Conservation (phyloP, 2,113 vertebrate genomes). For the Lonchura striata region DNA sequence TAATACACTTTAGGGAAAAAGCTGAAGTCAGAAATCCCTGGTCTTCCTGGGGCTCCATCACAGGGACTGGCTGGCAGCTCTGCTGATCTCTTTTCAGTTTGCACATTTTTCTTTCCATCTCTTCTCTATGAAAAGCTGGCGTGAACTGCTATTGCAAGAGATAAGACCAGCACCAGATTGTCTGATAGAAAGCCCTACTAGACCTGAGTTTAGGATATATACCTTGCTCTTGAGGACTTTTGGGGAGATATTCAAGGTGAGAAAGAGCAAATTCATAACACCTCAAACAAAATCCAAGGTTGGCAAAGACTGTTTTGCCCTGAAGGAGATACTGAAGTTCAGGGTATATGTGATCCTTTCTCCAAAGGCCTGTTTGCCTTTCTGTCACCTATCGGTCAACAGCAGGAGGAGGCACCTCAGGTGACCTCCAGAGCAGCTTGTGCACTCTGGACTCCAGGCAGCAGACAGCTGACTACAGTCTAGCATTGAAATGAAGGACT, state of each 20-base stretch:
- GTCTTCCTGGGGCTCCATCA: background rate
- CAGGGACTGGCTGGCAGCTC: background rate
- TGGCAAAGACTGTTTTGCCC: background rate
- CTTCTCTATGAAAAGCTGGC: background rate
- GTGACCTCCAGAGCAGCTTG: constrained; percentile 33
- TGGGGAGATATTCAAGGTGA: background rate
- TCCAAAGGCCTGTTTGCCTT: constrained; percentile 20
- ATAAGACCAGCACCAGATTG: background rate
- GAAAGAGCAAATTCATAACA: background rate
- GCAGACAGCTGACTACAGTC: constrained; percentile 56
- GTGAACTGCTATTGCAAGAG: background rate
- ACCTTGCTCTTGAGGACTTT: background rate
- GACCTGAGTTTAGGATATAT: background rate
- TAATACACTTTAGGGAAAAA: background rate
- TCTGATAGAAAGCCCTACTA: background rate
- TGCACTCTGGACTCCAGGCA: constrained; percentile 39
- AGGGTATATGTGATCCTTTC: background rate
- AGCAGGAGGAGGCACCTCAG: background rate
- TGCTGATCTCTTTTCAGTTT: background rate
- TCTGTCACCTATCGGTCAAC: background rate
- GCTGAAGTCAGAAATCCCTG: background rate
- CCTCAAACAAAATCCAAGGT: background rate
- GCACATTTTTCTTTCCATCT: background rate
- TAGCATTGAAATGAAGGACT: constrained; percentile 54
- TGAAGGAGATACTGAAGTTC: background rate